Evolutionary conservation across 2,797 vertebrate genomes (phyloP), one percentile per base, ranked within the genome.

Genomic region (Uromys caudimaculatus): DNA sequence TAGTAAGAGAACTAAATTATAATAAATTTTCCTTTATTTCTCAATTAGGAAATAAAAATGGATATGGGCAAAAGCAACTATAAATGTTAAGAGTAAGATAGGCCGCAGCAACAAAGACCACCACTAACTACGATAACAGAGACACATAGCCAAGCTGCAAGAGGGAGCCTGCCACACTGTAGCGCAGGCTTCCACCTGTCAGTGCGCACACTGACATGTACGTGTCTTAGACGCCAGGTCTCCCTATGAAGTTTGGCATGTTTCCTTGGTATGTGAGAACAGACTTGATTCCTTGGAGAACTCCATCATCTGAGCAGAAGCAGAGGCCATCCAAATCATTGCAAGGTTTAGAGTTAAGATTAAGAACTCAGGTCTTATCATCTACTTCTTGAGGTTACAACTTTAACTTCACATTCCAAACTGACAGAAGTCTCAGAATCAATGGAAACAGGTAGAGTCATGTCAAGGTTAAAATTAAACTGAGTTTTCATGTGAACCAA

Each of bases 361-460:
- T 83, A 77, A 94, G 47, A 92, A 82, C 64, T 77, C 60, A n/a
- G n/a, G n/a, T 50, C 52, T 82, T 94, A 73, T 29, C 23, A 77
- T 29, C 71, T 21, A 82, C 64, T 73, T 89, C 6, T 3, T 90
- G 38, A 76, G 16, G 5, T 93, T 58, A 77, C 13, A 94, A 76
- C 47, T 76, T 95, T 79, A 79, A 92, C 64, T 92, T 54, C 90
- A 24, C 7, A 87, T 91, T 90, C 93, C 62, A 95, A 77, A 86
- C 29, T 56, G 29, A 82, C 6, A 38, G 44, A 71, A 54, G 44
- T 47, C 19, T 89, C 12, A 76, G 44, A 90, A 71, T 89, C 35
- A 81, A 95, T 29, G 77, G 64, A 52, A 93, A 76, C n/a, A 89
- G 19, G 10, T 38, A 38, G n/a, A 41, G 11, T 64, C 27, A 79